Conservation (phyloP, 1,140 invertebrate genomes). For the Oedothorax gibbosus region DNA sequence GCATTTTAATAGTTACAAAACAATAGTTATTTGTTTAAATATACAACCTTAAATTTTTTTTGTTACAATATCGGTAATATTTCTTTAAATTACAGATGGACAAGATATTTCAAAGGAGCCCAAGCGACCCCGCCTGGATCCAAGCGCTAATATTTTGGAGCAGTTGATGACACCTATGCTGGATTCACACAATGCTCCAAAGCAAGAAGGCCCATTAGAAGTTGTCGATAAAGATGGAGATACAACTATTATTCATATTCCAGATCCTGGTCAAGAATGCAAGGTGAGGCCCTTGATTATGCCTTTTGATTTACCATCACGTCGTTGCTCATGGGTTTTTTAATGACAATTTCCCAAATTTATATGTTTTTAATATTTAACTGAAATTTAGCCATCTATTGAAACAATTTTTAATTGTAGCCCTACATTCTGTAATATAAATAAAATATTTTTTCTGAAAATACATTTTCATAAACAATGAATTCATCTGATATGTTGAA, state of each 20-base stretch:
- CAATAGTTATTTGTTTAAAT: neutral
- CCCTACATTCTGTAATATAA: too few species aligned
- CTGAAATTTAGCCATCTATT: too few species aligned
- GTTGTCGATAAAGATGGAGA: constrained; percentile 66
- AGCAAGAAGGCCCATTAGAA: constrained; percentile 64
- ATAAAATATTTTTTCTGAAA: too few species aligned
- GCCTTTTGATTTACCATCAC: too few species aligned
- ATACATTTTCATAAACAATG: too few species aligned
- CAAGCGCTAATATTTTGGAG: constrained; percentile 69
- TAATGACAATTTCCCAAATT: too few species aligned
- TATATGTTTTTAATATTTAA: too few species aligned
- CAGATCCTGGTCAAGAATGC: constrained; percentile 67
- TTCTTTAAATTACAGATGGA: constrained; percentile 20
- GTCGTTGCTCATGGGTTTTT: too few species aligned
- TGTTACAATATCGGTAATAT: constrained; percentile 53
- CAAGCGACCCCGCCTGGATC: constrained; percentile 68
- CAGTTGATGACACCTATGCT: constrained; percentile 70
- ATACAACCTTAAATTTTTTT: constrained; percentile 10
- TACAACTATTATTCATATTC: constrained; percentile 65
- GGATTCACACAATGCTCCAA: constrained; percentile 64
- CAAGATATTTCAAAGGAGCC: constrained; percentile 65
- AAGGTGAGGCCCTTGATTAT: constrained; percentile 49
- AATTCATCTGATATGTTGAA: too few species aligned
- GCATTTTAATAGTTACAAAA: neutral
- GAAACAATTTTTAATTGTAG: too few species aligned